Evolutionary conservation across 2,888 invertebrate species (phyloP).

Genomic region (Diarsia dahlii): DNA sequence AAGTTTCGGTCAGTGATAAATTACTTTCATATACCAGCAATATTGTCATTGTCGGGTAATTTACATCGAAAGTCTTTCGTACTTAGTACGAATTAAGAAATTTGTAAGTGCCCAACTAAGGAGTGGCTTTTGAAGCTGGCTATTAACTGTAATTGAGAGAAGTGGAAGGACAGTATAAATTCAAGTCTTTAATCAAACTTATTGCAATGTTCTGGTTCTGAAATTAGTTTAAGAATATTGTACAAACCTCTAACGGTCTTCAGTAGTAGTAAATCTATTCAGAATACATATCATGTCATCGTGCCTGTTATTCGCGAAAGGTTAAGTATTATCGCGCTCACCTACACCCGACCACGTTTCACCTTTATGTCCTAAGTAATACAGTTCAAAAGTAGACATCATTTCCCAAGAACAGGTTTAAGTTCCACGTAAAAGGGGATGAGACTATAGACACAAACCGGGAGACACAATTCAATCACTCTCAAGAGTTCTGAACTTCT

Average conservation of each 20-base stretch:
- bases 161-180: neutral
- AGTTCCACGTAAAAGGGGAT: too few relatives aligned
- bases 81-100: slow-evolving; percentile 37
- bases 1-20: slow-evolving; percentile 66
- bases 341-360: too few relatives aligned
- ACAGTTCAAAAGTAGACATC: too few relatives aligned
- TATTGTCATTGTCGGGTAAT: slow-evolving; percentile 58
- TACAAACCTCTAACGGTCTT: neutral
- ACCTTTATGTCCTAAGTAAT: too few relatives aligned
- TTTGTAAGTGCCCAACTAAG: slow-evolving; percentile 17
- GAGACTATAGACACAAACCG: too few relatives aligned
- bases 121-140: neutral
- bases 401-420: too few relatives aligned
- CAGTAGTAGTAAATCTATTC: too few relatives aligned
- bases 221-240: neutral
- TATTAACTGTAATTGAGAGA: slow-evolving; percentile 6
- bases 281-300: too few relatives aligned
- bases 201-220: neutral
- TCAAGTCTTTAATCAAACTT: neutral
- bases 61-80: slow-evolving; percentile 52
- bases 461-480: too few relatives aligned
- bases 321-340: too few relatives aligned
- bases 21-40: slow-evolving; percentile 61
- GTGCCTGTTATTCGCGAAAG: too few relatives aligned
- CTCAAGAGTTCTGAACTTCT: too few relatives aligned